Percentiles rank a stretch among this genome's conserved stretches.
Conservation (phyloP, 2,113 vertebrate species). For the Peromyscus maniculatus region DNA sequence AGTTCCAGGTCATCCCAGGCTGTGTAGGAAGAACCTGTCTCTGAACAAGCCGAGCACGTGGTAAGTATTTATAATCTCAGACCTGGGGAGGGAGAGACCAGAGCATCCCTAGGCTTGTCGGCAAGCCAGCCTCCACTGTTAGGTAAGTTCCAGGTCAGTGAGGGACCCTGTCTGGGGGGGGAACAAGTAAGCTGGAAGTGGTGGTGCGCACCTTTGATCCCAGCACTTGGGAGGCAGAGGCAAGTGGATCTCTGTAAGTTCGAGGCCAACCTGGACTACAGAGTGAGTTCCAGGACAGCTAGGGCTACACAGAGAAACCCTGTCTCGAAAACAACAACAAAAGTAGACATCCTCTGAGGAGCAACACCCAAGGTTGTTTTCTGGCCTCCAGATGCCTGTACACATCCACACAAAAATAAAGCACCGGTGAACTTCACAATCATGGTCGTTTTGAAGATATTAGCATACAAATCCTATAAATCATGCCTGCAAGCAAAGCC, state of each 20-base stretch:
- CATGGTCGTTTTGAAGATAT: background rate
- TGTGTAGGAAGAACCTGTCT: background rate
- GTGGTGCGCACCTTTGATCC: rapidly evolving
- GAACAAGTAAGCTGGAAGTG: background rate
- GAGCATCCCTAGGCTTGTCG: background rate
- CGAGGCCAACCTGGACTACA: background rate
- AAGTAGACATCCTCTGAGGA: background rate
- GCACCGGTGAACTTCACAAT: slow-evolving; percentile 14
- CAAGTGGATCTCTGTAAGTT: background rate
- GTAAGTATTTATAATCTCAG: background rate
- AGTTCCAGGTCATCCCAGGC: background rate
- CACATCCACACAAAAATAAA: background rate
- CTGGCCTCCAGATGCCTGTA: background rate
- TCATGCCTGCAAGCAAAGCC: background rate
- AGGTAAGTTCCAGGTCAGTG: background rate
- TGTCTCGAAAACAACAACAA: background rate
- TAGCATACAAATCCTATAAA: slow-evolving; percentile 14
- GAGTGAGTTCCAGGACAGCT: background rate
- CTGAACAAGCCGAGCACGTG: background rate
- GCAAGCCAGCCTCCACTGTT: background rate
- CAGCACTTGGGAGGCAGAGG: background rate
- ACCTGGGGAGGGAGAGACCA: background rate
- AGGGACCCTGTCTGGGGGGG: background rate
- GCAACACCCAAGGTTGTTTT: background rate
- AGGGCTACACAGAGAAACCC: background rate